Conservation (phyloP, 2,113 vertebrate genomes). For the Mormyrus iriodes region DNA sequence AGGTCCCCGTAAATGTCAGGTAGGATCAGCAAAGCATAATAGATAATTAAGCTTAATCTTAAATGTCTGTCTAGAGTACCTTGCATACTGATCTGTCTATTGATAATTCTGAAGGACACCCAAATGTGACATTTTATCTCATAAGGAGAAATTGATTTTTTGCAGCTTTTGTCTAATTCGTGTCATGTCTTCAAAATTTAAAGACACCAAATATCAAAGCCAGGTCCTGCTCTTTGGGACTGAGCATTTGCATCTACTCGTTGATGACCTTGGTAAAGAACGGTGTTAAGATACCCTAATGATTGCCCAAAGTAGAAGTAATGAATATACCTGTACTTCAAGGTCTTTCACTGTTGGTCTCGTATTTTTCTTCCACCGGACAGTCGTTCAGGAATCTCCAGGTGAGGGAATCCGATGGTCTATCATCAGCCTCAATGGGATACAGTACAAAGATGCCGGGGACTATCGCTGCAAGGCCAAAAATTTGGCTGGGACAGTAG, state of each 20-base stretch:
- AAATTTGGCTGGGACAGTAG: constrained; percentile 78
- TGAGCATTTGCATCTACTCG: neutral
- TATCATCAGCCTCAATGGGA: constrained; percentile 82
- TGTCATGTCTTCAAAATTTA: neutral
- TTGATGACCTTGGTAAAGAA: neutral
- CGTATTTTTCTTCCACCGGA: constrained; percentile 31
- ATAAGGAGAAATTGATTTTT: neutral
- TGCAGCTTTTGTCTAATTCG: neutral
- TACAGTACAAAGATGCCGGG: constrained; percentile 78
- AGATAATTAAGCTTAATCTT: neutral
- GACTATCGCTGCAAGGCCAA: constrained; percentile 89
- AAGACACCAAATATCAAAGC: neutral
- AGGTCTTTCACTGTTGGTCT: neutral
- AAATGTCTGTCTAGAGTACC: neutral
- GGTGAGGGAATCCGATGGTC: constrained; percentile 86
- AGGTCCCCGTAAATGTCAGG: neutral
- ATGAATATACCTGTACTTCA: neutral
- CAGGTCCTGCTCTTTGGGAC: neutral
- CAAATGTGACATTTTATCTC: neutral
- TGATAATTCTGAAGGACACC: neutral
- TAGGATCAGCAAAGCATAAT: neutral
- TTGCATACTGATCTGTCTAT: neutral
- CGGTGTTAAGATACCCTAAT: neutral
- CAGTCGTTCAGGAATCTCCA: constrained; percentile 90
- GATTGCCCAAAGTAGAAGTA: neutral